Base-by-base conservation (phyloP, 2,113 vertebrate species). In the Tautogolabrus adspersus region DNA sequence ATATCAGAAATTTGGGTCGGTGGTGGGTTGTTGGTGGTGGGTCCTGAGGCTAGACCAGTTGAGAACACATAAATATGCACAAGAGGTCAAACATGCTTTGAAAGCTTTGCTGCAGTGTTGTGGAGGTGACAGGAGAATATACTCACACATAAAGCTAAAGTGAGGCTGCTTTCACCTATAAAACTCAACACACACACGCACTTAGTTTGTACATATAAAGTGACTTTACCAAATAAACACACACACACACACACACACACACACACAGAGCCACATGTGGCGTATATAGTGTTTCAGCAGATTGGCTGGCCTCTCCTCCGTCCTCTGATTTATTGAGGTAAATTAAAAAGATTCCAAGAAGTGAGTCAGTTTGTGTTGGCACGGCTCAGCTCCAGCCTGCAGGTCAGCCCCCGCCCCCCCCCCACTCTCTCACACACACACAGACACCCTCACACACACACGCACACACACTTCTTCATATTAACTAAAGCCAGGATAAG, bases 321-420 rank as follows among this genome's bases (percentile, higher is more conserved):
- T 71, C 57, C 64, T 77, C 46, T 88, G 81, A 90, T 90, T 91
- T 88, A 91, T 87, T 83, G 64, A 63, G 18, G 70, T 55, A 81
- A 90, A 87, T 83, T 85, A 69, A 89, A 34, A 87, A 75, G 66
- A 86, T 90, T 88, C 81, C 75, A 85, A 86, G 75, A 86, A 74
- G 78, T 72, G 83, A 86, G 82, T 86, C 61, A 46, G 75, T 89
- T 86, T 87, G 66, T 84, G 60, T 91, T 92, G 89, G 91, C 87
- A 76, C 34, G 54, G 56, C 75, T 54, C 23, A 63, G 58, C 75
- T 69, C 8, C 68, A 71, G 84, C 42, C 66, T 79, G 49, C 59
- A 72, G 72, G 84, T 72, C 67, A 70, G 11, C 7, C 15, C 65
- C 67, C 73, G 42, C 38, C 60, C 16, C 0, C 26, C 6, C 22